A percentile compares a stretch with the other conserved stretches of the same genome.
Evolutionary conservation across 37 sponge, comb jelly and placozoan species (phyloP).

Genomic region (Aphrocallistes beatrix): DNA sequence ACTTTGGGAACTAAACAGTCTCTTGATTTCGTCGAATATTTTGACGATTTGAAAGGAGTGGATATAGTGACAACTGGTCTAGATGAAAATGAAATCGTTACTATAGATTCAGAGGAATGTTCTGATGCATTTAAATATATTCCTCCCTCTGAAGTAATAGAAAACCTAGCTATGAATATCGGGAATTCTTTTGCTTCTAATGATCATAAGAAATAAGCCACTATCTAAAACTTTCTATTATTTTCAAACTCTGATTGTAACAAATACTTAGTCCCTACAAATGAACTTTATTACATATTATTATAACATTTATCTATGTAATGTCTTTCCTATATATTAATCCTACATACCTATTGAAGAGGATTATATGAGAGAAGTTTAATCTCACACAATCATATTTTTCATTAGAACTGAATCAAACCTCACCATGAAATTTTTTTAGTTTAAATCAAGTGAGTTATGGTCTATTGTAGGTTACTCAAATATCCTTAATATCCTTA

Average conservation of each 20-base stretch:
- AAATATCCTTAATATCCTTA: no score
- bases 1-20: neutral
- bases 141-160: neutral
- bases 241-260: neutral
- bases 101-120: neutral
- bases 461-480: no score
- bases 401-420: neutral
- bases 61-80: neutral
- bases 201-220: neutral
- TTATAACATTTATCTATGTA: neutral
- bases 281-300: neutral
- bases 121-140: neutral
- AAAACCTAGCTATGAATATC: neutral
- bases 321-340: neutral
- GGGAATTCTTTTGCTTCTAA: neutral
- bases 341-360: neutral
- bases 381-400: neutral
- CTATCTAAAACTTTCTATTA: neutral
- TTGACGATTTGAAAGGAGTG: constrained; percentile 7
- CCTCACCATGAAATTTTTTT: no score
- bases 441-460: no score
- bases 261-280: neutral
- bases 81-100: neutral
- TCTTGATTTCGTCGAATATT: neutral
- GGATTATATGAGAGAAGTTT: neutral